Evolutionary conservation across 2,888 invertebrate species (phyloP).

Genomic region (Caradrina kadenii): DNA sequence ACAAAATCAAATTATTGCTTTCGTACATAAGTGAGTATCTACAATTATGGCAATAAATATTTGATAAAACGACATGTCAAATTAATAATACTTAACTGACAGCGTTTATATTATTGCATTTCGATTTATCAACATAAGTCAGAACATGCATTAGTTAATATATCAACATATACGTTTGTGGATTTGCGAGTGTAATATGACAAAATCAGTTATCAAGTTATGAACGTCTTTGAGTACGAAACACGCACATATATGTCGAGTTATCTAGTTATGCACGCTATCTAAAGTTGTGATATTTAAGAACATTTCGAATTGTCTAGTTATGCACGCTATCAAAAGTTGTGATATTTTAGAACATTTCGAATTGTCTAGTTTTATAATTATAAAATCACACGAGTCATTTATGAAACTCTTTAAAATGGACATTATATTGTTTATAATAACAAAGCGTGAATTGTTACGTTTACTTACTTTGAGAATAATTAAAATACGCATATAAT

Average conservation of each 20-base stretch:
- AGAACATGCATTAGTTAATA: constrained; percentile 25
- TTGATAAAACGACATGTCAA: constrained; percentile 24
- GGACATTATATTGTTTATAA: constrained; percentile 6
- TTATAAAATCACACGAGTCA: constrained; percentile 11
- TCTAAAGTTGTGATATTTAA: constrained; percentile 7
- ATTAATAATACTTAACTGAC: constrained; percentile 25
- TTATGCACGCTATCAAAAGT: constrained; percentile 13
- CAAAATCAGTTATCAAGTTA: constrained; percentile 17
- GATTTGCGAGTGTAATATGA: constrained; percentile 13
- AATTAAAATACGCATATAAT: constrained; percentile 13
- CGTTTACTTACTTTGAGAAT: constrained; percentile 11
- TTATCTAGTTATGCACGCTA: constrained; percentile 16
- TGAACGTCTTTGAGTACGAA: constrained; percentile 12
- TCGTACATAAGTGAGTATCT: constrained; percentile 21
- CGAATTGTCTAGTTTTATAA: constrained; percentile 8
- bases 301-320: constrained; percentile 13
- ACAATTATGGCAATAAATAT: constrained; percentile 23
- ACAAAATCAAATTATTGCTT: constrained; percentile 17
- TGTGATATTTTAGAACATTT: constrained; percentile 9
- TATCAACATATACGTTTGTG: constrained; percentile 25
- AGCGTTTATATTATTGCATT: constrained; percentile 26
- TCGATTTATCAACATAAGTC: constrained; percentile 24
- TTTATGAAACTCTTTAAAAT: constrained; percentile 11
- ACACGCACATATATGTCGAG: constrained; percentile 6
- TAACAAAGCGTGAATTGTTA: constrained; percentile 3